Conservation (phyloP, 1,140 invertebrate genomes). For the Agrilus planipennis region DNA sequence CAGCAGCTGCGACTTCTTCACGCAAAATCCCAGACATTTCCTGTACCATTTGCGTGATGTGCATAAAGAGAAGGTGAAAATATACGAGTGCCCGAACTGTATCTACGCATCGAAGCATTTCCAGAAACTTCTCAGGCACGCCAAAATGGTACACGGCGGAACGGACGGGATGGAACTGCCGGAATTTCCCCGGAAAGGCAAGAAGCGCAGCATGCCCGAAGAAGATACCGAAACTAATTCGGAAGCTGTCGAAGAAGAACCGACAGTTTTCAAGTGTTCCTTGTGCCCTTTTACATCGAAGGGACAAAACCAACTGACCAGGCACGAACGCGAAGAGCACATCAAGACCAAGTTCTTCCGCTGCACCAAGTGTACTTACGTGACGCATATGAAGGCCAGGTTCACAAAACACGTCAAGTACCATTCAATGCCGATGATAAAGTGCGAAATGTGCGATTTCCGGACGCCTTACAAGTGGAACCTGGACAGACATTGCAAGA, state of each 20-base stretch:
- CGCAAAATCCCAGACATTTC: conserved; percentile 70
- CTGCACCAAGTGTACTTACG: conserved; percentile 79
- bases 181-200: conserved; percentile 7
- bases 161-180: conserved; percentile 13
- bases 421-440: conserved; percentile 86
- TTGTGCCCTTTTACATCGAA: conserved; percentile 38
- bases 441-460: conserved; percentile 87
- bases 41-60: conserved; percentile 66
- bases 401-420: conserved; percentile 92
- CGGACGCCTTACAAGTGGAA: conserved; percentile 89
- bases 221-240: conserved; percentile 13
- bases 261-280: conserved; percentile 37
- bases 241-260: conserved; percentile 14
- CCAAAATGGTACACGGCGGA: conserved; percentile 61
- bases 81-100: conserved; percentile 71
- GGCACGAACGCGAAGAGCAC: conserved; percentile 45
- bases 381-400: conserved; percentile 77
- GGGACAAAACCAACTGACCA: conserved; percentile 33
- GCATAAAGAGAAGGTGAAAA: conserved; percentile 64
- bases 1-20: conserved; percentile 60
- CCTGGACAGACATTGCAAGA: conserved; percentile 82
- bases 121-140: conserved; percentile 72
- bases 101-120: conserved; percentile 75
- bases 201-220: conserved; percentile 16
- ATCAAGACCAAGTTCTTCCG: conserved; percentile 59